phyloP scores from a whole-genome alignment of 2,113 vertebrate species.

The Rutilus rutilus region DNA sequence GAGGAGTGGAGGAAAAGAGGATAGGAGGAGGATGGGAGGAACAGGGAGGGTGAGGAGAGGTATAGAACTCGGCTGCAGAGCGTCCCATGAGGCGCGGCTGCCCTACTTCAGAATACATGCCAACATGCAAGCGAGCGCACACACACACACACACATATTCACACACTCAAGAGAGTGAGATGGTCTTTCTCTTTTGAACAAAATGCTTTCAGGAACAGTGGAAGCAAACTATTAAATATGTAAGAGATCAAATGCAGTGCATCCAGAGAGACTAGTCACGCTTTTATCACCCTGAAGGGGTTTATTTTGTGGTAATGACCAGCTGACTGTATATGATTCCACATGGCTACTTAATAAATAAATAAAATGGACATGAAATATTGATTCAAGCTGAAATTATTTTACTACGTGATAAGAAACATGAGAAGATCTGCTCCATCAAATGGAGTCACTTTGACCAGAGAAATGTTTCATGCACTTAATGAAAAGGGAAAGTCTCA shows the following conservation, averaged over 20 bases:
- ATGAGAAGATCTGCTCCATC: neutral
- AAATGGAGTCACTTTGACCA: neutral
- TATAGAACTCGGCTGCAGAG: conserved; percentile 30
- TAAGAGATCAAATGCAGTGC: neutral
- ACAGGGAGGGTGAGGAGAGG: conserved; percentile 47
- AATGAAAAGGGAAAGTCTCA: neutral
- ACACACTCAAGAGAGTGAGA: conserved; percentile 35
- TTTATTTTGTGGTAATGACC: neutral
- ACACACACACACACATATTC: conserved; percentile 16
- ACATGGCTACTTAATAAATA: neutral
- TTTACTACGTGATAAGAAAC: neutral
- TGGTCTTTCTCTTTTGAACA: conserved; percentile 2
- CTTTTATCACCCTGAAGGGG: conserved; percentile 5
- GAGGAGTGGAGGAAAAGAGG: conserved; percentile 53
- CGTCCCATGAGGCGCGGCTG: conserved; percentile 66
- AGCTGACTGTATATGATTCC: neutral
- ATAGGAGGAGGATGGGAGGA: conserved; percentile 55
- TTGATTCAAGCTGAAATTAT: neutral
- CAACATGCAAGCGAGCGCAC: conserved; percentile 13
- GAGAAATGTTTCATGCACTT: neutral
- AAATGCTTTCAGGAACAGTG: conserved; percentile 13
- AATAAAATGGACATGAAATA: neutral
- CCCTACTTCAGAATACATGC: conserved; percentile 64
- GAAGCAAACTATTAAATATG: neutral
- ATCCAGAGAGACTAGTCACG: neutral